Evolutionary conservation across 2,888 invertebrate genomes (phyloP).

Genomic region (Masnerella sp.): DNA sequence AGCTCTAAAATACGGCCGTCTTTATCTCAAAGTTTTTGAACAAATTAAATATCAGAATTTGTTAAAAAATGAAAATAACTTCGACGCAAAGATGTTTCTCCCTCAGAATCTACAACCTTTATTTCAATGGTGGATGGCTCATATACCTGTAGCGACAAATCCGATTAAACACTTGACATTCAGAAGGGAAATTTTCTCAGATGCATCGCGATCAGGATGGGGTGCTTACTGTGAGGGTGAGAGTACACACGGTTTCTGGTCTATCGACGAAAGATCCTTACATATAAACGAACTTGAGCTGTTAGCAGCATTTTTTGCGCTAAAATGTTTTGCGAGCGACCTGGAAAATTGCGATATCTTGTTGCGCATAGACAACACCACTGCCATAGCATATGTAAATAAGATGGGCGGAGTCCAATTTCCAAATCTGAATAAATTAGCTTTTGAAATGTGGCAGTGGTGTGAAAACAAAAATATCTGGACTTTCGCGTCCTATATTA

Average conservation of each 20-base stretch:
- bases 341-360: conserved; percentile 2
- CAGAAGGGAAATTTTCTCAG: background rate
- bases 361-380: conserved; percentile 32
- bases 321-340: background rate
- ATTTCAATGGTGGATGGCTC: background rate
- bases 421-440: background rate
- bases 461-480: background rate
- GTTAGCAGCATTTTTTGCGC: background rate
- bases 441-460: background rate
- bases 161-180: background rate
- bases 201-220: background rate
- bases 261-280: background rate
- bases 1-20: conserved; percentile 38
- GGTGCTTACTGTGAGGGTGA: background rate
- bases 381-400: conserved; percentile 12
- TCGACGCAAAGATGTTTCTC: conserved; percentile 14
- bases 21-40: conserved; percentile 45
- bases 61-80: conserved; percentile 22
- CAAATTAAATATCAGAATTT: conserved; percentile 36
- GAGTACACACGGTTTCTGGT: background rate
- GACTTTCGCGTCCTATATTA: background rate
- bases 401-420: conserved; percentile 10
- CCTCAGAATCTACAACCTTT: background rate
- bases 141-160: background rate
- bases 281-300: background rate